Base-by-base conservation (phyloP, 2,113 vertebrate species). In the Xyliphius kryptos region DNA sequence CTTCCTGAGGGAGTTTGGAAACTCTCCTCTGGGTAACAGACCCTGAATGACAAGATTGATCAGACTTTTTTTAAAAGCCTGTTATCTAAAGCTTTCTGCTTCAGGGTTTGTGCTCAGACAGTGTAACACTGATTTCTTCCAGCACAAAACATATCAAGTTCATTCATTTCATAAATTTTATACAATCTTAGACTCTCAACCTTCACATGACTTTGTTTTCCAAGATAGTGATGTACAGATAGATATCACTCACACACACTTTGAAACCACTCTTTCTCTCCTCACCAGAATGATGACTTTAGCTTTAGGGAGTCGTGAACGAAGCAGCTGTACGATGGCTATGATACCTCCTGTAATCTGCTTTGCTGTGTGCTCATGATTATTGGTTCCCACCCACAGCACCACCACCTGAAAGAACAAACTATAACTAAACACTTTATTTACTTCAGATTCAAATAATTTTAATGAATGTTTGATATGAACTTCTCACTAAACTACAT, bases 351-450 rank as follows among this genome's bases (percentile, higher is more conserved):
- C 94, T 2, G 94, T 92, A 10, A 98, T 89, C 71, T 98, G 92
- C 65, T 96, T 92, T 1, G 94, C 95, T 1, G 92, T 90, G 82
- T 98, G 93, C 64, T 92, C 83, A 0, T 97, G 85, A 68, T 97
- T 98, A 76, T 97, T 98, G 77, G 93, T 98, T 80, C 96, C 96
- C 56, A 98, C 91, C 94, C 96, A 98, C 67, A 98, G 80, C 65
- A 98, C 95, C 61, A 95, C 91, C 68, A 92, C 93, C 96, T 99
- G 16, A 47, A 14, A n/a, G 15, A 16, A 38, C 13, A 0, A 4
- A 54, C 19, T 2, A 21, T 14, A 49, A 9, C 16, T 15, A 20
- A 32, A 32, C 7, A 1, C 26, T 32, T 32, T 32, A 32, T 32
- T 32, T 32, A 32, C 26, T 32, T 32, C 26, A 5, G 26, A 32